Conservation (phyloP, 1,140 invertebrate species). For the Akabosia matsudoensis region DNA sequence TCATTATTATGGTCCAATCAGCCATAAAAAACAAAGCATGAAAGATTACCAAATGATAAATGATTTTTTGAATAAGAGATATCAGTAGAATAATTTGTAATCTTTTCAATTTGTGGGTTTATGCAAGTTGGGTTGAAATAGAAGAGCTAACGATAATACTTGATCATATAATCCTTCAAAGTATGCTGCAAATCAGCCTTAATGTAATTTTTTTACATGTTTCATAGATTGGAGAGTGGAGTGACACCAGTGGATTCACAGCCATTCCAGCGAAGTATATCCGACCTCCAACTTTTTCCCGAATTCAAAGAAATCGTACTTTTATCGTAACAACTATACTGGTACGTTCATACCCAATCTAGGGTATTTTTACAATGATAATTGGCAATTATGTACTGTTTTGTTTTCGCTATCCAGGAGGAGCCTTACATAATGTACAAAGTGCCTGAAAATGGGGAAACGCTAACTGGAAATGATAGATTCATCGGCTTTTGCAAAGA, state of each 20-base stretch:
- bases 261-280: constrained; percentile 74
- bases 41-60: too few species aligned
- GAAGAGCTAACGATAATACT: too few species aligned
- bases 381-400: not conserved
- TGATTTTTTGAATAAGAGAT: too few species aligned
- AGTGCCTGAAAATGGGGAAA: constrained; percentile 64
- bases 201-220: constrained; percentile 37
- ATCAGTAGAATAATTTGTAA: too few species aligned
- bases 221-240: constrained; percentile 84
- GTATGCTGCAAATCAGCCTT: too few species aligned
- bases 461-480: constrained; percentile 71
- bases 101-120: not conserved
- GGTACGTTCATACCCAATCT: constrained; percentile 71
- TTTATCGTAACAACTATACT: constrained; percentile 87
- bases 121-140: not conserved
- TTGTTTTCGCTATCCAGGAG: constrained; percentile 58
- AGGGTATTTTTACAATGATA: too few species aligned
- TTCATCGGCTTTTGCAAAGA: constrained; percentile 95
- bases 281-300: constrained; percentile 59
- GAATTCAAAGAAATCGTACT: constrained; percentile 79
- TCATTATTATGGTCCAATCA: too few species aligned
- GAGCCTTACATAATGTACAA: constrained; percentile 80
- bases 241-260: constrained; percentile 73
- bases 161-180: too few species aligned
- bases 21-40: too few species aligned